Conservation (phyloP, 1,140 invertebrate genomes). For the Paracyclopina nana region DNA sequence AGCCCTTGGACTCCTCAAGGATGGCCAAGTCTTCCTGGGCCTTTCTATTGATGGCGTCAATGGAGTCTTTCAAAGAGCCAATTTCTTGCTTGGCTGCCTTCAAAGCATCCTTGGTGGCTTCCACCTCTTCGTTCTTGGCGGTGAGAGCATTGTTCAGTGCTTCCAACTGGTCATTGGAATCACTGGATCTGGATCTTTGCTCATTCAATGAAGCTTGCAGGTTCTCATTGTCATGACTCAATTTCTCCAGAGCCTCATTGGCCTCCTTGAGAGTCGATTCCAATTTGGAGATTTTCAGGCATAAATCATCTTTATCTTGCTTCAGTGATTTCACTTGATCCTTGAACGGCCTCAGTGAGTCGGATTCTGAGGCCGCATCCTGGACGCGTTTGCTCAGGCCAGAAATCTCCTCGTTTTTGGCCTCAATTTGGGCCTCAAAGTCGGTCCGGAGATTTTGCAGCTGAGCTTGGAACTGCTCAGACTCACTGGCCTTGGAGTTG, state of each 20-base stretch:
- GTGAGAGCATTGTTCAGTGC: neutral
- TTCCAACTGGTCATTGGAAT: neutral
- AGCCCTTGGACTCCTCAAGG: neutral
- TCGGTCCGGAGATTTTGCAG: neutral
- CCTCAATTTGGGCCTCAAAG: neutral
- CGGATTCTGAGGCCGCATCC: no score
- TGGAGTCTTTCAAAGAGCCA: neutral
- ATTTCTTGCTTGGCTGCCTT: constrained; percentile 1
- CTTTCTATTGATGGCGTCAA: neutral
- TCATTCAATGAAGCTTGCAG: no score
- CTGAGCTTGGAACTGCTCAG: neutral
- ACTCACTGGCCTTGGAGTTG: neutral
- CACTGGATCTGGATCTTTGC: neutral
- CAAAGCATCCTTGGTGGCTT: neutral
- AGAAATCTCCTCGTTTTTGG: neutral
- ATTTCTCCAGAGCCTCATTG: no score
- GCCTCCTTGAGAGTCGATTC: no score
- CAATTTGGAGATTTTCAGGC: no score
- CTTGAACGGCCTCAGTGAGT: no score
- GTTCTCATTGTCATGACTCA: no score
- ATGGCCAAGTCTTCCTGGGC: neutral
- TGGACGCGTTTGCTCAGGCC: no score
- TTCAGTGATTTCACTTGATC: constrained; percentile 1
- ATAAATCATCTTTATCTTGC: no score
- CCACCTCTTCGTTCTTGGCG: neutral